These are phyloP conservation scores for Pelodytes ibericus DNA, from an alignment of 2,797 vertebrate species.

Conservation along the genomic window DNA sequence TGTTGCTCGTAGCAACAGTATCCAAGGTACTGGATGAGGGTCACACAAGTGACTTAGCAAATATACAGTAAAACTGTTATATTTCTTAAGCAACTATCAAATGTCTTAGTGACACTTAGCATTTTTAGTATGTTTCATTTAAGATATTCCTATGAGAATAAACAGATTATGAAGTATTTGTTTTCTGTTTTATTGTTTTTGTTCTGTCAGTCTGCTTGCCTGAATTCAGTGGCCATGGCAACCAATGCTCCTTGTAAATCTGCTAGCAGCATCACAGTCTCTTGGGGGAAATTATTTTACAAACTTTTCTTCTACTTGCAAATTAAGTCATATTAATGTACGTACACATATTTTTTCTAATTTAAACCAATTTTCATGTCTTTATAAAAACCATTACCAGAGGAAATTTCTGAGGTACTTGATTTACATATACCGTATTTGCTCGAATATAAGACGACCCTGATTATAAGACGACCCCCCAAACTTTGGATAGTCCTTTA, in stretches of 20 bases:
- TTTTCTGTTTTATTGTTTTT: not conserved
- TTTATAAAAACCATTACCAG: not conserved
- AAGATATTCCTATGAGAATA: too few relatives aligned
- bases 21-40: not conserved
- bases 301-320: not conserved
- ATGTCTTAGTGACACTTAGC: too few relatives aligned
- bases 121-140: too few relatives aligned
- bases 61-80: not conserved
- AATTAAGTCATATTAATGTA: not conserved
- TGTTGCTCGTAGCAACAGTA: slow-evolving; percentile 15
- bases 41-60: not conserved
- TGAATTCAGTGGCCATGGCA: slow-evolving; percentile 13
- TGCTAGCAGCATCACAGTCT: not conserved
- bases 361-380: too few relatives aligned
- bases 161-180: not conserved
- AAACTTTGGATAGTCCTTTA: too few relatives aligned
- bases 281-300: not conserved
- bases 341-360: not conserved
- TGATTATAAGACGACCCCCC: too few relatives aligned
- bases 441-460: too few relatives aligned
- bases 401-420: too few relatives aligned
- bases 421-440: too few relatives aligned
- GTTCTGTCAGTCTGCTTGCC: not conserved
- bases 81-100: not conserved
- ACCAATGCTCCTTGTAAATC: slow-evolving; percentile 9